Percentiles rank a stretch among this genome's conserved stretches.
Evolutionary conservation across 2,797 vertebrate genomes (phyloP).

Genomic region (Cirrhinus mrigala): DNA sequence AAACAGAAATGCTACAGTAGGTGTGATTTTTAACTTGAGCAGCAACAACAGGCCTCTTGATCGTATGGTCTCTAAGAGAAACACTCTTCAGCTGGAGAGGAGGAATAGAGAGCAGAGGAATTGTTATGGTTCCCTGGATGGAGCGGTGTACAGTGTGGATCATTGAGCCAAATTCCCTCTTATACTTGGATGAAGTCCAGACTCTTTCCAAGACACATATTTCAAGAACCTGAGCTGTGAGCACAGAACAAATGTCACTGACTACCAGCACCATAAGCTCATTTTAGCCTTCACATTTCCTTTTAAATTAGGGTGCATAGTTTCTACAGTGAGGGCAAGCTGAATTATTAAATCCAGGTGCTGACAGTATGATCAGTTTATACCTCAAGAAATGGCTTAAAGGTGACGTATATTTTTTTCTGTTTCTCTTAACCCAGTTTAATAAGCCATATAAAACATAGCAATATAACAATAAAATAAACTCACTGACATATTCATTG

Average conservation of each 20-base stretch:
- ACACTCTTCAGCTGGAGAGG: constrained; percentile 49
- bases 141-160: constrained; percentile 65
- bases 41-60: constrained; percentile 41
- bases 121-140: constrained; percentile 56
- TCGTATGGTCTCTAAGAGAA: constrained; percentile 58
- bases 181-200: constrained; percentile 45
- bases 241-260: constrained; percentile 34
- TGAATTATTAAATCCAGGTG: constrained; percentile 20
- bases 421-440: not conserved
- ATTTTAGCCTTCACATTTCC: constrained; percentile 7
- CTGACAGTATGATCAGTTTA: constrained; percentile 1
- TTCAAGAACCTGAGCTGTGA: constrained; percentile 33
- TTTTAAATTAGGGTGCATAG: constrained; percentile 16
- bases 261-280: constrained; percentile 11
- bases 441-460: not conserved
- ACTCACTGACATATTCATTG: not conserved
- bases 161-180: constrained; percentile 63
- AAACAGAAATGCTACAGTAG: not conserved
- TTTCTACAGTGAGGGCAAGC: not conserved
- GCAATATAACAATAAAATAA: not conserved
- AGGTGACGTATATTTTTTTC: not conserved
- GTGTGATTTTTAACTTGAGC: not conserved
- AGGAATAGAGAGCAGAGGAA: constrained; percentile 26
- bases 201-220: constrained; percentile 41
- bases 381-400: not conserved